Percentiles rank a stretch among this genome's conserved stretches.
These are phyloP conservation scores for Drosophila pallidifrons DNA, from an alignment of 1,140 invertebrate genomes.

Conservation along the genomic window DNA sequence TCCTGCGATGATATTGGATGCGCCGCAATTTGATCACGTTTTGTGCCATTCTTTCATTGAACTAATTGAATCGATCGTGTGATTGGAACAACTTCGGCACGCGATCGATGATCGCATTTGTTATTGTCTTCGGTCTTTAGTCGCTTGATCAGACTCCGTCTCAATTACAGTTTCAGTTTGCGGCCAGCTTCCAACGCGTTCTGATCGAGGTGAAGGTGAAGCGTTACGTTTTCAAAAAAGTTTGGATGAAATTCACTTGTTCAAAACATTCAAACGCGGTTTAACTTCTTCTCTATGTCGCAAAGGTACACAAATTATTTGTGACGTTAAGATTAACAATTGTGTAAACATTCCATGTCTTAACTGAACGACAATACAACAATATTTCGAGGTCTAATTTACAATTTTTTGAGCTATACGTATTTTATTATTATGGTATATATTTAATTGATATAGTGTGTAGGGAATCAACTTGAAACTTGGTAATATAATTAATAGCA, in stretches of 20 bases:
- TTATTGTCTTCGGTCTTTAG: background rate
- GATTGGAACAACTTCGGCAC: slow-evolving; percentile 53
- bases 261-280: slow-evolving; percentile 8
- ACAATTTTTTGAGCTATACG: background rate
- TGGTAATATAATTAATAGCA: background rate
- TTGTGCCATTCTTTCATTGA: slow-evolving; percentile 45
- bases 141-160: background rate
- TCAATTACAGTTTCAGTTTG: slow-evolving; percentile 51
- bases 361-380: slow-evolving; percentile 10
- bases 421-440: background rate
- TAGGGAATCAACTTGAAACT: background rate
- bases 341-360: slow-evolving; percentile 60
- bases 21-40: slow-evolving; percentile 64
- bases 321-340: slow-evolving; percentile 47
- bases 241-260: slow-evolving; percentile 1
- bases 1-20: slow-evolving; percentile 15
- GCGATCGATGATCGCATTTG: slow-evolving; percentile 47
- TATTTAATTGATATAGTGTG: background rate
- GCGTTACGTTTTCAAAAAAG: background rate
- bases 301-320: slow-evolving; percentile 20
- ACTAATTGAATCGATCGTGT: slow-evolving; percentile 66
- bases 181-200: slow-evolving; percentile 35
- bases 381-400: background rate
- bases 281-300: slow-evolving; percentile 30
- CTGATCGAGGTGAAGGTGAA: slow-evolving; percentile 19